Percentiles rank a stretch among this genome's conserved stretches.
These are phyloP conservation scores for Drosophila prostipennis DNA, from an alignment of 2,888 invertebrate species.

Conservation along the genomic window DNA sequence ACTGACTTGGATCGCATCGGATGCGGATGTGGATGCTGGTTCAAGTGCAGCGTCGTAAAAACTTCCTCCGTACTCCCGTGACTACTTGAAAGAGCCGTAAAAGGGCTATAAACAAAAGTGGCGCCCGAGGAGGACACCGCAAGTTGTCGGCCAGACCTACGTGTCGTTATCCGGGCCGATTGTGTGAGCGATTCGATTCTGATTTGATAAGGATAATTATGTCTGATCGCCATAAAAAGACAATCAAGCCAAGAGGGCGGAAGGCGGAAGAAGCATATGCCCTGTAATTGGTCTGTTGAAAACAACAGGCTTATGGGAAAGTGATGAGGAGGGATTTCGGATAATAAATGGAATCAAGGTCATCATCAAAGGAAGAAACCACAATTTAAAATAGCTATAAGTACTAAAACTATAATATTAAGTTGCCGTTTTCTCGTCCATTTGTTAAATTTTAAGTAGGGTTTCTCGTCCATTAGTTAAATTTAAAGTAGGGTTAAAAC, in stretches of 20 bases:
- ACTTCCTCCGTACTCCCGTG: constrained; percentile 50
- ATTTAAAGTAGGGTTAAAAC: too few relatives aligned
- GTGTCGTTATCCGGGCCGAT: constrained; percentile 45
- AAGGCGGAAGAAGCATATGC: constrained; percentile 40
- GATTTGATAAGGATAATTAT: constrained; percentile 65
- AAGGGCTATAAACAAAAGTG: constrained; percentile 77
- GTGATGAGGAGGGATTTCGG: too few relatives aligned
- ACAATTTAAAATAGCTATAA: too few relatives aligned
- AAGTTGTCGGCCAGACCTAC: constrained; percentile 39
- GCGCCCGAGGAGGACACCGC: constrained; percentile 30
- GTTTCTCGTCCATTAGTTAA: too few relatives aligned
- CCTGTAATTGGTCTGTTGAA: constrained; percentile 19
- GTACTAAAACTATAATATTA: too few relatives aligned
- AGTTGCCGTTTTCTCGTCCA: too few relatives aligned
- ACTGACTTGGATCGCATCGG: constrained; percentile 21
- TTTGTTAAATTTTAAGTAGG: too few relatives aligned
- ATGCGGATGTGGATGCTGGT: constrained; percentile 39
- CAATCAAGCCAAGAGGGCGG: constrained; percentile 17
- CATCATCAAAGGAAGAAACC: too few relatives aligned
- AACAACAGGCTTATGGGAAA: not conserved
- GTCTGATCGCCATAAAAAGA: constrained; percentile 46
- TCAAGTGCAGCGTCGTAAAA: constrained; percentile 78
- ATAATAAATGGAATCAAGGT: not conserved
- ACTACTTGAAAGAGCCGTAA: constrained; percentile 73
- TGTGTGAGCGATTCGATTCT: constrained; percentile 57